These are phyloP conservation scores for Morinoia aosen DNA, from an alignment of 2,888 invertebrate genomes.

Conservation along the genomic window DNA sequence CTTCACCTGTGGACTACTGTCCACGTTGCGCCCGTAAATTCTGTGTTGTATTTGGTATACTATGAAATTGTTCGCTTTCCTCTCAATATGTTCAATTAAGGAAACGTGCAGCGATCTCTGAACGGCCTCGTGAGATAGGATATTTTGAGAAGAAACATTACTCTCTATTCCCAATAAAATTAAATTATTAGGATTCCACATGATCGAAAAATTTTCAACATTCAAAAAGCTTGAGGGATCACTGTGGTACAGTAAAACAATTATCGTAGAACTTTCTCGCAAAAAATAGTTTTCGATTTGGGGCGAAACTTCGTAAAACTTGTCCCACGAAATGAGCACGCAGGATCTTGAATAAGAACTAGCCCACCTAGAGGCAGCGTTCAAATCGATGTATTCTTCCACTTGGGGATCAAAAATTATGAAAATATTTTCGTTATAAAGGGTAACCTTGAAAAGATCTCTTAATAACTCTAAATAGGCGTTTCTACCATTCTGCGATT, in stretches of 20 bases:
- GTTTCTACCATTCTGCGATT: neutral
- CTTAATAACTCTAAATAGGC: neutral
- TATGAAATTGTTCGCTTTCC: neutral
- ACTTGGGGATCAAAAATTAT: neutral
- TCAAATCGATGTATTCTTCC: neutral
- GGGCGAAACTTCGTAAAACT: neutral
- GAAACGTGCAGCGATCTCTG: neutral
- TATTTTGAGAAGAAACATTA: neutral
- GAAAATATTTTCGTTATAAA: neutral
- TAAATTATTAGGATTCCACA: slow-evolving; percentile 56
- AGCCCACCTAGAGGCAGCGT: neutral
- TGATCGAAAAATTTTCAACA: neutral
- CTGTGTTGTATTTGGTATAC: neutral
- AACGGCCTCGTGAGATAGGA: neutral
- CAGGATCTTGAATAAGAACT: neutral
- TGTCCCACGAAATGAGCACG: neutral
- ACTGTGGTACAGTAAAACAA: slow-evolving; percentile 47
- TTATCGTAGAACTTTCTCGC: neutral
- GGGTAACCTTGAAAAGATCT: neutral
- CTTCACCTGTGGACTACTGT: neutral
- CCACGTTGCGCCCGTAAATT: neutral
- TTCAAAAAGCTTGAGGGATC: slow-evolving; percentile 35
- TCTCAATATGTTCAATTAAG: neutral
- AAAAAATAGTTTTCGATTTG: neutral
- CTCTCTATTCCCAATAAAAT: slow-evolving; percentile 1